Conservation (phyloP, 2,113 vertebrate genomes). For the Ageneiosus marmoratus region DNA sequence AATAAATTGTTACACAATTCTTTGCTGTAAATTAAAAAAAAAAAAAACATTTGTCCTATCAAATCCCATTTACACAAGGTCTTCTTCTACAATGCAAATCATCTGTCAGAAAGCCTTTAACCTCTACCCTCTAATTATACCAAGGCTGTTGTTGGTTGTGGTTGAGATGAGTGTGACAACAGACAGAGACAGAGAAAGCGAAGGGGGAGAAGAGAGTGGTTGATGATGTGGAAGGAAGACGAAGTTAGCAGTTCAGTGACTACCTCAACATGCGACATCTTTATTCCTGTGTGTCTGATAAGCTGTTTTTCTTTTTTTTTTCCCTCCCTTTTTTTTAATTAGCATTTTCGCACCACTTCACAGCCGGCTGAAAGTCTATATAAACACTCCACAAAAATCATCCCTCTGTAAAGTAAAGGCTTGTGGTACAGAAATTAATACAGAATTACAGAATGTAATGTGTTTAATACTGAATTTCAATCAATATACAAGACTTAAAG, state of each 20-base stretch:
- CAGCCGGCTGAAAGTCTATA: background rate
- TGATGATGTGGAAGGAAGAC: slow-evolving; percentile 39
- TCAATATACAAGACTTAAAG: slow-evolving; percentile 11
- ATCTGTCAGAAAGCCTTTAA: slow-evolving; percentile 27
- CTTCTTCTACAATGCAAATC: slow-evolving; percentile 18
- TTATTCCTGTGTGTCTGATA: slow-evolving; percentile 33
- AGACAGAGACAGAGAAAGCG: background rate
- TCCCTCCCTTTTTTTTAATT: background rate
- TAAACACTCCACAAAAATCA: background rate
- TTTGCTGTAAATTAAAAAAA: background rate
- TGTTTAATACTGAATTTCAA: background rate
- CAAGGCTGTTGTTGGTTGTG: slow-evolving; percentile 24
- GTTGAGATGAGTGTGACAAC: slow-evolving; percentile 17
- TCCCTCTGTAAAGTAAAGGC: background rate
- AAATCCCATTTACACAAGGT: slow-evolving; percentile 10
- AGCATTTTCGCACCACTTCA: background rate
- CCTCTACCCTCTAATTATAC: slow-evolving; percentile 48
- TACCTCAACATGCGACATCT: slow-evolving; percentile 21
- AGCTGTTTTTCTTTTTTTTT: background rate
- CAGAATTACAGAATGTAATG: background rate
- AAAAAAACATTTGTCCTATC: slow-evolving; percentile 6
- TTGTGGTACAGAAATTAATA: background rate
- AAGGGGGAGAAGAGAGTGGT: background rate
- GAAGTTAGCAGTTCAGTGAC: slow-evolving; percentile 25
- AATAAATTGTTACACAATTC: slow-evolving; percentile 1